Percentiles rank a stretch among this genome's conserved stretches.
Conservation (phyloP, 2,797 vertebrate species). For the Helostoma temminkii region DNA sequence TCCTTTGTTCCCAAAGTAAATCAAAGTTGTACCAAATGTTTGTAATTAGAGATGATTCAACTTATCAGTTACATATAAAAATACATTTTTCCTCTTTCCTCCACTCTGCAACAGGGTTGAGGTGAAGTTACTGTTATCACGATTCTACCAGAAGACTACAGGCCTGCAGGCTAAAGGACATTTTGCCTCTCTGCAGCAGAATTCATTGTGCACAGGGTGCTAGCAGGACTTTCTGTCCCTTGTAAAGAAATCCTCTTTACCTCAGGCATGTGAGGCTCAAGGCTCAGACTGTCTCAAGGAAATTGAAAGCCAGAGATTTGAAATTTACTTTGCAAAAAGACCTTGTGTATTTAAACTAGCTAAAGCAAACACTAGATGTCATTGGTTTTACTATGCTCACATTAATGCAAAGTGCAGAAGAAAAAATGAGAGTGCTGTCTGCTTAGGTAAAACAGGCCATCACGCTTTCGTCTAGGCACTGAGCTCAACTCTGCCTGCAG, state of each 20-base stretch:
- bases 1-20: slow-evolving; percentile 15
- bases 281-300: slow-evolving; percentile 43
- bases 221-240: slow-evolving; percentile 52
- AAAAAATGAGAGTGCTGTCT: slow-evolving; percentile 42
- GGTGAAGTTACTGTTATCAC: slow-evolving; percentile 40
- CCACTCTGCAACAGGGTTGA: slow-evolving; percentile 10
- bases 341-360: slow-evolving; percentile 33
- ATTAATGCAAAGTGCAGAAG: slow-evolving; percentile 42
- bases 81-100: slow-evolving; percentile 4
- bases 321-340: slow-evolving; percentile 49
- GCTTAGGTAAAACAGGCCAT: slow-evolving; percentile 44
- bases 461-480: slow-evolving; percentile 30
- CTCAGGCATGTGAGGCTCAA: slow-evolving; percentile 31
- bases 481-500: slow-evolving; percentile 61
- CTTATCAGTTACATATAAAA: slow-evolving; percentile 22
- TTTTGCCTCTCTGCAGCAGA: slow-evolving; percentile 49
- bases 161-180: slow-evolving; percentile 48
- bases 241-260: slow-evolving; percentile 58
- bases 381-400: slow-evolving; percentile 30
- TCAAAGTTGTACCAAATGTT: neutral
- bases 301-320: slow-evolving; percentile 41
- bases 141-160: slow-evolving; percentile 40
- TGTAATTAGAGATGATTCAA: slow-evolving; percentile 5
- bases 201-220: slow-evolving; percentile 42
- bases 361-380: slow-evolving; percentile 54